Base-by-base conservation (phyloP, 2,113 vertebrate genomes). In the Macheiramphus alcinus region DNA sequence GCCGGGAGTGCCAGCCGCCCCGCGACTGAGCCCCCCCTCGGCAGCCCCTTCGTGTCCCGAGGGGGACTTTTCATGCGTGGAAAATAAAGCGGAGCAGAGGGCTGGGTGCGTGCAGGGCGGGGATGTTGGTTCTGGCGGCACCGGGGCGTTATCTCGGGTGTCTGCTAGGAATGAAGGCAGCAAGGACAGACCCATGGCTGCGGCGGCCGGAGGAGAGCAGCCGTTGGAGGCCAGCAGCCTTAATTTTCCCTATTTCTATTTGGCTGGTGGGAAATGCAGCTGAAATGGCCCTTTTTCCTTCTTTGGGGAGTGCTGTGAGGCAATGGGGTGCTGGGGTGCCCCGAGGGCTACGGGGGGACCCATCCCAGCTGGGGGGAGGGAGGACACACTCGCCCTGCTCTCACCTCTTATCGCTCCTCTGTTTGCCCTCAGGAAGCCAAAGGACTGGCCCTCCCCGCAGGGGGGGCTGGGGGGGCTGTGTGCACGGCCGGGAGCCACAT, bases 1-100 rank as follows among this genome's bases (percentile, higher is more conserved):
- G 98, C 66, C 95, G 52, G 86, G 90, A 97, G 1, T 99, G 98
- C 97, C 98, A 98, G 63, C 97, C 97, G 38, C 98, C 98, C 43
- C 94, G 71, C 0, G 98, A 98, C 96, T 98, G 97, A 98, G 47
- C 9, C 13, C 15, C 9, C 2, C 19, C 3, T 36, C 1, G 2
- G 16, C 56, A 29, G 34, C 7, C 18, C 32, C 50, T 10, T 3
- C 1, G 1, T 9, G 1, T 2, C 40, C 62, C 3, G 0, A 3
- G 11, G 22, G 5, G 2, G 4, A 4, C 6, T 80, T 52, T 16
- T 36, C 26, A 12, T 5, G 10, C 0, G 6, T 6, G 71, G 87
- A 29, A 90, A 97, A 97, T 97, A 97, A 97, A 97, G 18, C 4
- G 1, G 68, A 71, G 74, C 45, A 7, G 88, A 53, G 61, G 36